These are phyloP conservation scores for Bugula neritina DNA, from an alignment of 2,888 invertebrate species.

Conservation along the genomic window DNA sequence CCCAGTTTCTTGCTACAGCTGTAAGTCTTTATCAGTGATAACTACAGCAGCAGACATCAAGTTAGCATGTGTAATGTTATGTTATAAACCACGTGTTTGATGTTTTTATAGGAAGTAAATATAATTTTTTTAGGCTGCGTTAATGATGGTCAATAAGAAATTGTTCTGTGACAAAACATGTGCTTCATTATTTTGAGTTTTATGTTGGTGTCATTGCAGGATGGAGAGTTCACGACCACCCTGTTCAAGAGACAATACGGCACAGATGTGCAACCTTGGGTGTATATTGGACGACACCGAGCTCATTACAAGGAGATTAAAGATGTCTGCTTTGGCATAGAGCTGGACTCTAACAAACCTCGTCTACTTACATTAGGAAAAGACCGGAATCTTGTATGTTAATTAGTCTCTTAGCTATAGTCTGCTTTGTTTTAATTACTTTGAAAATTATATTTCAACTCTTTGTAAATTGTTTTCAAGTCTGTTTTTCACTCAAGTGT, in stretches of 20 bases:
- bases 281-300: conserved; percentile 49
- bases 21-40: conserved; percentile 47
- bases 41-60: too few species aligned
- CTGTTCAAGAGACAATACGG: conserved; percentile 37
- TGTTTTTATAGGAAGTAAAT: too few species aligned
- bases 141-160: too few species aligned
- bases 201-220: too few species aligned
- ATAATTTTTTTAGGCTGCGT: too few species aligned
- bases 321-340: conserved; percentile 49
- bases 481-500: too few species aligned
- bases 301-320: conserved; percentile 53
- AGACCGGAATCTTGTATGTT: conserved; percentile 47
- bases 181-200: too few species aligned
- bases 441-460: too few species aligned
- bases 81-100: too few species aligned
- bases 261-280: conserved; percentile 37
- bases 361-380: conserved; percentile 49
- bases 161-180: too few species aligned
- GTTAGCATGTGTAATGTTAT: too few species aligned
- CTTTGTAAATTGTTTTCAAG: too few species aligned
- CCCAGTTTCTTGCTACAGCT: conserved; percentile 50
- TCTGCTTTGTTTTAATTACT: conserved; percentile 15
- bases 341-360: conserved; percentile 45
- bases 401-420: neutral
- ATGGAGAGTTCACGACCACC: conserved; percentile 48